phyloP scores from a whole-genome alignment of 2,888 invertebrate species.

The Epinotia ramella region DNA sequence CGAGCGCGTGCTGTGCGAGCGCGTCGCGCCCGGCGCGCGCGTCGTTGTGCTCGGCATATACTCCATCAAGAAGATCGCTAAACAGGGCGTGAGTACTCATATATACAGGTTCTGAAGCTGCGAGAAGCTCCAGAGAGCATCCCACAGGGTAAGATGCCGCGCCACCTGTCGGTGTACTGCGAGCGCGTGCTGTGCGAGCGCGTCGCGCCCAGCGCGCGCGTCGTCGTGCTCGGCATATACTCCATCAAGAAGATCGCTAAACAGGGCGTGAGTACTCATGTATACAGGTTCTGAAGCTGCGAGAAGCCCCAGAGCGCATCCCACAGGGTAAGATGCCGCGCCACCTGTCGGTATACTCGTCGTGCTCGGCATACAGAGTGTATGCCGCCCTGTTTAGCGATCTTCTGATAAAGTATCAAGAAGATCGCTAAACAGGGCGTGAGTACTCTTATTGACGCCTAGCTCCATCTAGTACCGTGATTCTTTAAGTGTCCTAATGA shows the following conservation, averaged over 20 bases:
- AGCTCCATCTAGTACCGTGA: too few relatives aligned
- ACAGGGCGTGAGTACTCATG: conserved; percentile 75
- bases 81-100: conserved; percentile 78
- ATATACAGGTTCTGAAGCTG: conserved; percentile 91
- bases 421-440: conserved; percentile 90
- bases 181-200: conserved; percentile 97
- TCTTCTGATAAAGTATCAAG: too few relatives aligned
- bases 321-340: conserved; percentile 99
- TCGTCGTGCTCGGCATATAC: conserved; percentile 97
- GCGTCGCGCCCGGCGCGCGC: conserved; percentile 97
- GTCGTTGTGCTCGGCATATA: conserved; percentile 97
- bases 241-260: conserved; percentile 96
- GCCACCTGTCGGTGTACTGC: conserved; percentile 97
- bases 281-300: conserved; percentile 92
- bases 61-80: conserved; percentile 95
- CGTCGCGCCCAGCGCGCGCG: conserved; percentile 98
- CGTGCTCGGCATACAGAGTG: conserved; percentile 99
- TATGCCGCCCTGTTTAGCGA: too few relatives aligned
- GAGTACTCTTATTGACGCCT: conserved; percentile 33
- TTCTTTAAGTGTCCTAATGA: too few relatives aligned
- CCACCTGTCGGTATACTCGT: conserved; percentile 97
- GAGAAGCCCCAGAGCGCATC: conserved; percentile 95
- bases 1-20: conserved; percentile 96
- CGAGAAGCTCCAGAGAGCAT: conserved; percentile 96
- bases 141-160: conserved; percentile 98